Base-by-base conservation (phyloP, 2,113 vertebrate species). In the Platysternon megacephalum region DNA sequence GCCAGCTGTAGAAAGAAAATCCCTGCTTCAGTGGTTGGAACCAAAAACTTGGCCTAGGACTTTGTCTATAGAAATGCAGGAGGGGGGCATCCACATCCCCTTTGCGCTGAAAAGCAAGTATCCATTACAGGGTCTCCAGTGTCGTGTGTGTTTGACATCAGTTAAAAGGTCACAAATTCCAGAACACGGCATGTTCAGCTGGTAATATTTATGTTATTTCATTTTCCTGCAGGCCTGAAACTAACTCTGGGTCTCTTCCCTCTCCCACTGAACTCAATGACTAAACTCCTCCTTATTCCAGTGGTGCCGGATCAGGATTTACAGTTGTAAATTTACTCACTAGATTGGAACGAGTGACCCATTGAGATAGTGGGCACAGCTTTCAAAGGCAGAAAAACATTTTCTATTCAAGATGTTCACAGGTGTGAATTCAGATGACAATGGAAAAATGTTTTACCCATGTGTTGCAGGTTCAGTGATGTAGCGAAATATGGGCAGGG, bases 1-100 rank as follows among this genome's bases (percentile, higher is more conserved):
- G 91, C 93, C 93, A 94, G 94, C 93, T 96, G 96, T 95, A 89
- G 91, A 95, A 92, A 92, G 81, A 95, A 96, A 95, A 94, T 95
- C 92, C 93, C 86, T 91, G 56, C 94, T 91, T 81, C 90, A 46
- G 12, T 76, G 81, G 82, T 85, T 95, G 85, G 89, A 95, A 92
- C 87, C 76, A 58, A 91, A 13, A 76, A 26, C 42, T n/a, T 68
- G 32, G 35, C 61, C 32, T n/a, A 68, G 61, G 16, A n/a, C 11
- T 76, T 76, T 93, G 94, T 95, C 94, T 97, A 68, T 55, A 83
- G 91, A 26, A 92, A 92, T 93, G 91, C 86, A 79, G 81, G 83
- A 86, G n/a, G 49, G 90, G 65, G 94, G 93, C 90, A 93, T 21
- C 0, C 0, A 88, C 0, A 0, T 84, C 86, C 80, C 93, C 89